Percentiles rank a stretch among this genome's conserved stretches.
Evolutionary conservation across 2,113 vertebrate species (phyloP).

Genomic region (Baryphthengus martii): DNA sequence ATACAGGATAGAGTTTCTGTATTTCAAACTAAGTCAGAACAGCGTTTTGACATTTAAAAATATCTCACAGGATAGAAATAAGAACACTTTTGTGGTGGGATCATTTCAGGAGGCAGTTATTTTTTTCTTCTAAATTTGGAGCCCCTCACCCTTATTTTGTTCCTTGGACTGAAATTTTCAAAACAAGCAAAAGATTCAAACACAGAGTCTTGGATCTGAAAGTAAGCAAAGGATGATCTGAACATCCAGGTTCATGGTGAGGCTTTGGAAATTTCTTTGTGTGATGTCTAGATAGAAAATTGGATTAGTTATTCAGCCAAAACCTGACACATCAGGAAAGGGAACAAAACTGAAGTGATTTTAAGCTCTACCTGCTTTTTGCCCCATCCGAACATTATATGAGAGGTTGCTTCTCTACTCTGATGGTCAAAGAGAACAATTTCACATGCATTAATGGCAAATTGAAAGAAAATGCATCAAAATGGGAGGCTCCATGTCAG

Average conservation of each 20-base stretch:
- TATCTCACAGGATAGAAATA: background rate
- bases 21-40: background rate
- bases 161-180: background rate
- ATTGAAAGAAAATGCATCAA: constrained; percentile 1
- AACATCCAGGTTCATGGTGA: background rate
- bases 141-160: background rate
- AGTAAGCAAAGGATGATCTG: background rate
- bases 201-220: background rate
- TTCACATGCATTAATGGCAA: background rate
- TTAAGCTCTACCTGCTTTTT: background rate
- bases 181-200: background rate
- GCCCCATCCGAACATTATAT: background rate
- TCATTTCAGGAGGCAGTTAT: background rate
- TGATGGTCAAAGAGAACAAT: background rate
- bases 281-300: background rate
- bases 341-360: background rate
- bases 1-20: background rate
- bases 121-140: background rate
- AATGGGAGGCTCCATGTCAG: background rate
- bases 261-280: background rate
- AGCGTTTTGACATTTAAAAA: background rate
- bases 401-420: background rate
- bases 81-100: background rate
- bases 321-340: background rate
- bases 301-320: background rate